A percentile compares a stretch with the other conserved stretches of the same genome.
Evolutionary conservation across 2,113 vertebrate genomes (phyloP).

Genomic region (Platysternon megacephalum): DNA sequence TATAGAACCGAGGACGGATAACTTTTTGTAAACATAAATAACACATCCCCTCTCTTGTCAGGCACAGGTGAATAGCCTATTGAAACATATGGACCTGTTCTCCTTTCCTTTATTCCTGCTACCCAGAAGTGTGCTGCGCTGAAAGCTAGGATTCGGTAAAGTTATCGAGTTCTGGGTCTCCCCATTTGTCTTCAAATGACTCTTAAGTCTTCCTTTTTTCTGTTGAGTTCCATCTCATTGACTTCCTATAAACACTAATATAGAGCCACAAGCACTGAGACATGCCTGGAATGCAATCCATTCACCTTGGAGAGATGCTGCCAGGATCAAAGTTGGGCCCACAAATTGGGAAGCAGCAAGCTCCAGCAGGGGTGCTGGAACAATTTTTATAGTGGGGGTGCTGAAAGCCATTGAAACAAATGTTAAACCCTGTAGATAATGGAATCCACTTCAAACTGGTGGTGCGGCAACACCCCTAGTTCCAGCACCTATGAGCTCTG

Average conservation of each 20-base stretch:
- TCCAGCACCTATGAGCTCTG: too few species aligned
- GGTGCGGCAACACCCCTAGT: too few species aligned
- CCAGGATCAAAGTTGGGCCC: slow-evolving; percentile 14
- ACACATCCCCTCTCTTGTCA: not conserved
- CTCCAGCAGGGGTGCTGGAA: too few species aligned
- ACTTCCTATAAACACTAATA: slow-evolving; percentile 79
- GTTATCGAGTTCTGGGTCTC: slow-evolving; percentile 71
- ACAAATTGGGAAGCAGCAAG: not conserved
- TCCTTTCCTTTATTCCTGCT: slow-evolving; percentile 6
- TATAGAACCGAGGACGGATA: slow-evolving; percentile 4
- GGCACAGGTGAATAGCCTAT: slow-evolving; percentile 15
- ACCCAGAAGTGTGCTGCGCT: slow-evolving; percentile 29
- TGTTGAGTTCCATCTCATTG: slow-evolving; percentile 79
- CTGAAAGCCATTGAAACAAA: too few species aligned
- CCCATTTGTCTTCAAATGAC: slow-evolving; percentile 77
- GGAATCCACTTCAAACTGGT: too few species aligned
- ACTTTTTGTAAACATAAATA: slow-evolving; percentile 40
- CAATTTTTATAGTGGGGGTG: too few species aligned
- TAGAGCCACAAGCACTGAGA: slow-evolving; percentile 58
- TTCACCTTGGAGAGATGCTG: slow-evolving; percentile 27
- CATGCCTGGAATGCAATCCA: slow-evolving; percentile 72
- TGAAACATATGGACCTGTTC: slow-evolving; percentile 1
- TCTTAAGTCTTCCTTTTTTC: slow-evolving; percentile 70
- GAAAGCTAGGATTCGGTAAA: slow-evolving; percentile 67
- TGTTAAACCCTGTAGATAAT: too few species aligned